phyloP scores from a whole-genome alignment of 2,888 invertebrate genomes.

The Megamerina dolium region DNA sequence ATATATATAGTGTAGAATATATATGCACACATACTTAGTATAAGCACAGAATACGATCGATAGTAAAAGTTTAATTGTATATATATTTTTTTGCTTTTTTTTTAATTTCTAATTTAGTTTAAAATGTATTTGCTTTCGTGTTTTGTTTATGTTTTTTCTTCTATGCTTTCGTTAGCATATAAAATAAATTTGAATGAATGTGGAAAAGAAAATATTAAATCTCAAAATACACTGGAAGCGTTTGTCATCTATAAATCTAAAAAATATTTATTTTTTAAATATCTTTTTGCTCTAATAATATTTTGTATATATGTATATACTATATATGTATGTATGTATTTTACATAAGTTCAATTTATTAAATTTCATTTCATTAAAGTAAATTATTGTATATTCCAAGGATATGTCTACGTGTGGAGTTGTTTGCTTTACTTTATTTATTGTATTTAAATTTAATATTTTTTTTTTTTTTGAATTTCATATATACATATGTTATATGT shows the following conservation, averaged over 20 bases:
- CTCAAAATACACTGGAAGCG: slow-evolving; percentile 4
- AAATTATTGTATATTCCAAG: slow-evolving; percentile 31
- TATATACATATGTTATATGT: background rate
- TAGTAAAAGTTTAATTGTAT: slow-evolving; percentile 8
- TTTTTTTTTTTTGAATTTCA: background rate
- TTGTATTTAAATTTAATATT: background rate
- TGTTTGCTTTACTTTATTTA: slow-evolving; percentile 13
- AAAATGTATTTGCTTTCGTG: too few relatives aligned
- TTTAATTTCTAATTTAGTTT: background rate
- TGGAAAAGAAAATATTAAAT: background rate
- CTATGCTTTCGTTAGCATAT: background rate
- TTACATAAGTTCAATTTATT: too few relatives aligned
- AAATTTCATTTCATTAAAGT: too few relatives aligned
- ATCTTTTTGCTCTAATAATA: slow-evolving; percentile 3
- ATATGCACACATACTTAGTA: too few relatives aligned
- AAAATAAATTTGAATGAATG: too few relatives aligned
- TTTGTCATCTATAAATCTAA: background rate
- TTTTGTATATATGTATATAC: slow-evolving; percentile 27
- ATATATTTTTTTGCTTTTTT: slow-evolving; percentile 6
- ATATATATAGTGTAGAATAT: too few relatives aligned
- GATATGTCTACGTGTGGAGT: slow-evolving; percentile 46
- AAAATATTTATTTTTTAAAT: background rate
- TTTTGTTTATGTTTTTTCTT: background rate
- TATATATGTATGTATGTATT: too few relatives aligned
- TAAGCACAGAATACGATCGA: too few relatives aligned